phyloP scores from a whole-genome alignment of 2,113 vertebrate species.

The Neogale vison region DNA sequence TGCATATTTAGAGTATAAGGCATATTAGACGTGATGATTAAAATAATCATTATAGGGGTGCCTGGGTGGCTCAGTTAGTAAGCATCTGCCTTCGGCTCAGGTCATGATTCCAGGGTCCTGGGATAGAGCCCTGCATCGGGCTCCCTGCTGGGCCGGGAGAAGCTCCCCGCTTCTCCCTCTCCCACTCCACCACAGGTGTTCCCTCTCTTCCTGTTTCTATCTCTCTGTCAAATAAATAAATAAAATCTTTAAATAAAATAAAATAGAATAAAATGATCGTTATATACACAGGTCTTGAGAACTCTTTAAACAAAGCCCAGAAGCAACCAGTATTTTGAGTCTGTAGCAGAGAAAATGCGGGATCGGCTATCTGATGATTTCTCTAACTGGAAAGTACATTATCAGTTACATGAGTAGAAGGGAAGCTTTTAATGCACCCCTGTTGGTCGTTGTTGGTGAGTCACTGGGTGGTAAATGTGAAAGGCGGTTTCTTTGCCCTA shows the following conservation, averaged over 20 bases:
- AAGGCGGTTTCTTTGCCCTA: not conserved
- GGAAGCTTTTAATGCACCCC: constrained; percentile 10
- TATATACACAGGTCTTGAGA: not conserved
- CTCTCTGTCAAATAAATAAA: too few species aligned
- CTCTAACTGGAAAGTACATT: not conserved
- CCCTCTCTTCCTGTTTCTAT: too few species aligned
- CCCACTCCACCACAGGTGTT: too few species aligned
- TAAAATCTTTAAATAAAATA: too few species aligned
- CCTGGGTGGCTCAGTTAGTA: too few species aligned
- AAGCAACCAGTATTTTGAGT: not conserved
- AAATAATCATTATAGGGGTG: not conserved
- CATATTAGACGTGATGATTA: not conserved
- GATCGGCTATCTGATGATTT: not conserved
- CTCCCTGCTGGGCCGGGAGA: too few species aligned
- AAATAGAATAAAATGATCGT: not conserved
- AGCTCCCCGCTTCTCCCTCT: too few species aligned
- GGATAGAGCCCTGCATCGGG: too few species aligned
- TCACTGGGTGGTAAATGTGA: not conserved
- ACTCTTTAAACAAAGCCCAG: not conserved
- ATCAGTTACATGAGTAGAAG: not conserved
- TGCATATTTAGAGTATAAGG: not conserved
- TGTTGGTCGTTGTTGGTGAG: not conserved
- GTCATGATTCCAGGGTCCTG: too few species aligned
- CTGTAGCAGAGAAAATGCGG: not conserved
- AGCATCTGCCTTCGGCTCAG: too few species aligned